Base-by-base conservation (phyloP, 2,797 vertebrate genomes). In the Sciaenops ocellatus region DNA sequence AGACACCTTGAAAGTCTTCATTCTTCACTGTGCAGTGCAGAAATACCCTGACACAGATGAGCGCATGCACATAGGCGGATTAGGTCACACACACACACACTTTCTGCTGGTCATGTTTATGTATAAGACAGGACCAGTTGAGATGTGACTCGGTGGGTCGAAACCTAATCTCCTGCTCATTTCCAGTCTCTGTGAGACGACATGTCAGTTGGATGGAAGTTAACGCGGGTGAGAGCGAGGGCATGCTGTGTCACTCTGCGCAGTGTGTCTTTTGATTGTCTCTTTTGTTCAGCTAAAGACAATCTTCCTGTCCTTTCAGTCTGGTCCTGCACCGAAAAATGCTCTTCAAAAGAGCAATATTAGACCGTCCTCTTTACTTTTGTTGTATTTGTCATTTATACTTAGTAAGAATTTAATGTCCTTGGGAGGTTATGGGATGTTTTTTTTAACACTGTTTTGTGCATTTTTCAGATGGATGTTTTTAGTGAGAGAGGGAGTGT, bases 161-260 rank as follows among this genome's bases (percentile, higher is more conserved):
- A 89, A 90, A 83, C 90, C 82, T 90, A 86, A 83, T 89, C 88
- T 85, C 81, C 67, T 78, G 77, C 87, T 86, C 80, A 80, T 90
- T 91, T 88, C 50, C 68, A 88, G 69, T 79, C 76, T 60, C 38
- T 46, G 52, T 51, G 75, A 88, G 79, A 66, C 38, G 65, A 87
- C 75, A 57, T 81, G 83, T 82, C 86, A 80, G 76, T 13, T 62
- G 65, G 82, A 85, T 88, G 73, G 73, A 71, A 79, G 85, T 83
- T 76, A 83, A 84, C 74, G 30, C 1, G 61, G 78, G 79, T 84
- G 74, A 90, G 54, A 69, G 72, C 6, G 15, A 80, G 79, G 80
- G 55, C 69, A 44, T 15, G 17, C 26, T 15, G 52, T 54, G 61
- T 79, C 60, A 16, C 69, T 76, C 63, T 22, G 30, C 12, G 4